Base-by-base conservation (phyloP, 2,797 vertebrate species). In the Bradypodion pumilum region DNA sequence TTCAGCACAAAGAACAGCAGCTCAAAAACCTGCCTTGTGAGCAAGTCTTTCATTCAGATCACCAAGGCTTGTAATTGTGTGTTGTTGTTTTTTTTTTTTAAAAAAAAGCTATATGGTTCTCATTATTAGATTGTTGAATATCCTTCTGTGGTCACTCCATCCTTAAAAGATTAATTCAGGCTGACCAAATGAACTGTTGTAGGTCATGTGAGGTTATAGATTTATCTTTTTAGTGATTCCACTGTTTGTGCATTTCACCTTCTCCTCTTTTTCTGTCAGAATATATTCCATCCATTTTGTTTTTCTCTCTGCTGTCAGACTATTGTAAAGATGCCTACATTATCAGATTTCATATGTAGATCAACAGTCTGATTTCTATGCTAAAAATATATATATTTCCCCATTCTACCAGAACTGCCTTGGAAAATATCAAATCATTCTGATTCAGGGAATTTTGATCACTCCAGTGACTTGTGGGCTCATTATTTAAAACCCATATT, bases 241-340 rank as follows among this genome's bases (percentile, higher is more conserved):
- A 80, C 68, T 88, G 27, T 0, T 2, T 59, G 70, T 13, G 74
- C 25, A 74, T 81, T 89, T 44, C 42, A 46, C 16, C 19, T 35
- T 37, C 21, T 6, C 5, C 65, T 69, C 1, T 66, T 87, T 82
- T 78, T 42, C 76, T 78, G 65, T 81, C 56, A 25, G n/a, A 88
- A 86, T 32, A 44, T 77, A 65, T 86, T 78, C 90, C 89, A 91
- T 65, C 46, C 72, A 88, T 91, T 89, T 76, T 83, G 0, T 2
- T 62, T 68, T 63, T 80, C 65, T 78, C 75, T 85, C 74, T 88
- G 0, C 81, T 63, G 80, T 87, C 87, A 52, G 65, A 25, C 0
- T 86, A 89, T 92, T 88, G 87, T 85, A 84, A n/a, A 86, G 87
- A 85, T 56, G 89, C 82, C 89, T 89, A 86, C 37, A 83, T 4